Evolutionary conservation across 2,797 vertebrate species (phyloP), one percentile per base, ranked within the genome.

Genomic region (Crenichthys baileyi): DNA sequence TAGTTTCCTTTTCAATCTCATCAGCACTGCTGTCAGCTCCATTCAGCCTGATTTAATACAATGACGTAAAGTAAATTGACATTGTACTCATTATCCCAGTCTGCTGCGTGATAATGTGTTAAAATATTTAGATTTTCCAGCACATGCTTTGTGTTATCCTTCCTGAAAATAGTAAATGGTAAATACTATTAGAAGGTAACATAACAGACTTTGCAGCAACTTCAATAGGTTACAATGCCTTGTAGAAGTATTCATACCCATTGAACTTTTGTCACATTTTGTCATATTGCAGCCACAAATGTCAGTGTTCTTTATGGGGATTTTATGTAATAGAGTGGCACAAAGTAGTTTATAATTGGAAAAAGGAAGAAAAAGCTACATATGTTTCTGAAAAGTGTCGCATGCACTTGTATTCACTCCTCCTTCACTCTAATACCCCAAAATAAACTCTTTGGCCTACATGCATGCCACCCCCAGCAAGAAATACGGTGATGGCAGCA

Each of bases 71-170:
- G 44, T 68, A 67, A 58, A 77, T n/a, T 81, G 83, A 75, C 70
- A 72, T 78, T 77, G 75, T 76, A 74, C 80, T 84, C 79, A 83
- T 88, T 88, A 79, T 71, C 70, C 73, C 71, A 12, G 58, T 68
- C 82, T 81, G 79, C 70, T 78, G 63, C 79, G 78, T 70, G 65
- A 85, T 80, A 65, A 55, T 60, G 41, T 72, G 70, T 72, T 86
- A 81, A 85, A 89, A 86, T 85, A 91, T 90, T 89, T 72, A 82
- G 67, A 51, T 79, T 68, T 81, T 77, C 41, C 78, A 61, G 36
- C 72, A 81, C 13, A 13, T 70, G 48, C 72, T 70, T 86, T 56
- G 77, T 50, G 77, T 74, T 72, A 20, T 55, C 15, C 36, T 77
- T 68, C 11, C 15, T 60, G n/a, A 29, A 71, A 71, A 81, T 71